Base-by-base conservation (phyloP, 2,888 invertebrate genomes). In the Rotaria magnacalcarata region DNA sequence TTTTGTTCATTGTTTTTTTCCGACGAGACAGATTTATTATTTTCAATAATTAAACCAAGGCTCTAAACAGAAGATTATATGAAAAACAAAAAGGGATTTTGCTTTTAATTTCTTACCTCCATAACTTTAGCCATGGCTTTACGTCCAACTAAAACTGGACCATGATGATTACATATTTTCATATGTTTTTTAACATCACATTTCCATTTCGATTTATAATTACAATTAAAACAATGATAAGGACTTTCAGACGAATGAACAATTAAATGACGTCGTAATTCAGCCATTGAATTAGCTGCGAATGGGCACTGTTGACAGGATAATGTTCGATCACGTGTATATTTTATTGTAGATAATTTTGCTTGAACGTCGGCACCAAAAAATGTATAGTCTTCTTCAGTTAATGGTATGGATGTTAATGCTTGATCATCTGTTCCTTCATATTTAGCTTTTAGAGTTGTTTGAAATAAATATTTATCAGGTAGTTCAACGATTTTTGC, bases 51-150 rank as follows among this genome's bases (percentile, higher is more conserved):
- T 11, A 80, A 47, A n/a, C 80, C 80, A 47, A 80, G 47, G 34
- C 80, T 80, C 67, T 67, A 52, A 52, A 67, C 19, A 67, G 34
- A 34, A 67, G 6, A 2, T 50, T 50, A 41, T 34, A 34, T 34
- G 34, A 34, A 34, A 19, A 34, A 34, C 5, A 1, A 27, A 67
- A 41, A 34, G 2, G 5, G 14, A 54, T 34, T 67, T 27, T 27
- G 5, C 34, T 11, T 27, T 16, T 27, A 14, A 16, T 24, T 24
- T 24, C 10, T 56, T 67, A 67, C 67, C 11, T 86, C 85, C 74
- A 86, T 86, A 54, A 86, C 86, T 56, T 86, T 86, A 34, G 85
- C 85, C 86, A 86, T 86, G 11, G 86, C 86, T 75, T 86, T 86
- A 50, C 85, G 85, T 43, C 86, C 86, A 27, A 86, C 86, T n/a